Percentiles rank a stretch among this genome's conserved stretches.
phyloP scores from a whole-genome alignment of 1,140 invertebrate species.

The Calliphora vicina region DNA sequence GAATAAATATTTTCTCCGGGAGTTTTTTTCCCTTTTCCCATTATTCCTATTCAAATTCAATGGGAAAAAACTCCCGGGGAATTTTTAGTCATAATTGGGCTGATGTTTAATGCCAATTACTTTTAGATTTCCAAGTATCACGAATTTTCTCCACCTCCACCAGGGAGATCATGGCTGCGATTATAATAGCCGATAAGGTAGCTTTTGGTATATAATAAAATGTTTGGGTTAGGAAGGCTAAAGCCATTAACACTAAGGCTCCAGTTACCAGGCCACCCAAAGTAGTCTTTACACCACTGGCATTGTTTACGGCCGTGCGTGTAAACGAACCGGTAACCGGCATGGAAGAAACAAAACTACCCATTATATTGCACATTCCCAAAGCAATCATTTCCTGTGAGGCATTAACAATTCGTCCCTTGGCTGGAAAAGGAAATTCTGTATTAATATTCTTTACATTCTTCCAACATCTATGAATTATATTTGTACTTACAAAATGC shows the following conservation, averaged over 20 bases:
- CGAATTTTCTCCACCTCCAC: slow-evolving; percentile 78
- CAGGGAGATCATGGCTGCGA: slow-evolving; percentile 83
- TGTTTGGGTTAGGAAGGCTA: slow-evolving; percentile 76
- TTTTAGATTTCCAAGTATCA: slow-evolving; percentile 84
- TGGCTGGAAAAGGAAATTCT: slow-evolving; percentile 67
- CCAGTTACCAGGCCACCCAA: slow-evolving; percentile 82
- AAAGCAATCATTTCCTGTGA: slow-evolving; percentile 87
- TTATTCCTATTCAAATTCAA: too few species aligned
- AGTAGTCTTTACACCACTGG: slow-evolving; percentile 87
- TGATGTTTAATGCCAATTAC: too few species aligned
- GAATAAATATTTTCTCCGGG: too few species aligned
- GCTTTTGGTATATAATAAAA: slow-evolving; percentile 83
- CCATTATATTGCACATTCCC: slow-evolving; percentile 84
- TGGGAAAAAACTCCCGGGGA: too few species aligned
- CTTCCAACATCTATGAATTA: neutral
- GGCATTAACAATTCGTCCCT: slow-evolving; percentile 79
- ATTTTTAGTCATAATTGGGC: too few species aligned
- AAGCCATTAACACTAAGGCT: slow-evolving; percentile 73
- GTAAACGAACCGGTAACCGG: slow-evolving; percentile 90
- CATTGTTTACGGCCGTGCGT: slow-evolving; percentile 89
- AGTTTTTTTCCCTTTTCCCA: too few species aligned
- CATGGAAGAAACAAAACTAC: slow-evolving; percentile 89
- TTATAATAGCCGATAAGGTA: slow-evolving; percentile 79
- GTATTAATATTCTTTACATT: neutral
- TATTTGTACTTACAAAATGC: slow-evolving; percentile 71